Evolutionary conservation across 2,888 invertebrate species (phyloP).

Genomic region (Orthonevra nobilis): DNA sequence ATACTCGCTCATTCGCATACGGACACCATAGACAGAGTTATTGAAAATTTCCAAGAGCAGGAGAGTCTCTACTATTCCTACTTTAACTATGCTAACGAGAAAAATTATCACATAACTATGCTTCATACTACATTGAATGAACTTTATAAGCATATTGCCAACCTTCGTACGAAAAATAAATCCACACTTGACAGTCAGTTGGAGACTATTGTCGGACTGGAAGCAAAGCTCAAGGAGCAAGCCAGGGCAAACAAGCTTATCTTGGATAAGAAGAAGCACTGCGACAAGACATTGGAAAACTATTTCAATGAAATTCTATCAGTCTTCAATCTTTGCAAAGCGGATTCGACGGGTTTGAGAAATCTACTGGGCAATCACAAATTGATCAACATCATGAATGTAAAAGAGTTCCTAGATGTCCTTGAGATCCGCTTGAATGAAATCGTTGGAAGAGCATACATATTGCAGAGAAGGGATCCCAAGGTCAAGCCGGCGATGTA

Average conservation of each 20-base stretch:
- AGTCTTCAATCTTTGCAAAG: conserved; percentile 80
- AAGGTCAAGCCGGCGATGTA: conserved; percentile 71
- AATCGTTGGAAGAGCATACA: conserved; percentile 81
- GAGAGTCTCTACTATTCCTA: conserved; percentile 79
- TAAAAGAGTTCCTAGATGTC: conserved; percentile 81
- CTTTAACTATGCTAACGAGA: conserved; percentile 79
- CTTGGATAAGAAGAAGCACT: too few species aligned
- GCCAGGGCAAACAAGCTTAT: too few species aligned
- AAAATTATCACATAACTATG: conserved; percentile 78
- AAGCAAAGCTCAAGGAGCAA: conserved; percentile 72
- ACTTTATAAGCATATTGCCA: conserved; percentile 76
- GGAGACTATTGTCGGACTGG: conserved; percentile 73
- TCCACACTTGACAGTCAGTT: conserved; percentile 74
- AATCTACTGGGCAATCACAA: conserved; percentile 82
- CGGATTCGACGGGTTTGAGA: conserved; percentile 81
- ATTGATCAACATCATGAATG: conserved; percentile 82
- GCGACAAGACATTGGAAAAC: conserved; percentile 73
- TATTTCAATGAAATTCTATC: conserved; percentile 75
- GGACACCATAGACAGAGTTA: conserved; percentile 74
- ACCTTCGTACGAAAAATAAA: conserved; percentile 73
- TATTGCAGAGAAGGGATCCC: conserved; percentile 74
- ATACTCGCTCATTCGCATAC: conserved; percentile 76
- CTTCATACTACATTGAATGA: conserved; percentile 76
- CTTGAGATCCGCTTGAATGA: conserved; percentile 82
- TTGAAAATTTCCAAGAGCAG: conserved; percentile 78